Evolutionary conservation across 2,113 vertebrate species (phyloP).

Genomic region (Alexandromys fortis): DNA sequence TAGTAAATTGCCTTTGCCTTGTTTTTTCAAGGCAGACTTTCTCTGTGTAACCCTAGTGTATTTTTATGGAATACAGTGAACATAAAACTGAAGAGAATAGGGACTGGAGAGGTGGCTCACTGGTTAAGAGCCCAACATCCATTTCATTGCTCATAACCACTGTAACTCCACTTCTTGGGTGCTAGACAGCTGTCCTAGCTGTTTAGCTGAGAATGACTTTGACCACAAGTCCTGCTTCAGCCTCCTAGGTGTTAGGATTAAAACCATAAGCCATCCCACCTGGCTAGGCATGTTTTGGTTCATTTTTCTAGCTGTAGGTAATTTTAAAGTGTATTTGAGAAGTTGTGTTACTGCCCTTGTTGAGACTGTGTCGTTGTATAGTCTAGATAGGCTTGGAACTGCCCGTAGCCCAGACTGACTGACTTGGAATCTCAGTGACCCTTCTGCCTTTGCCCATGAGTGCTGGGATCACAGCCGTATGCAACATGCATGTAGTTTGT

Average conservation of each 20-base stretch:
- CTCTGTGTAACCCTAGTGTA: neutral
- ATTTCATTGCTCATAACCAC: neutral
- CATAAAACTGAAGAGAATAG: neutral
- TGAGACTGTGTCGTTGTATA: neutral
- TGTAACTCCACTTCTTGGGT: neutral
- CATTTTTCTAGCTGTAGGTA: neutral
- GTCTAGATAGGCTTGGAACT: neutral
- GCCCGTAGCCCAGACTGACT: neutral
- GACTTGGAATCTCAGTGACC: neutral
- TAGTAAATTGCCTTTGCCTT: neutral
- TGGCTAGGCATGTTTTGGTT: neutral
- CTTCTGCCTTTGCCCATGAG: neutral
- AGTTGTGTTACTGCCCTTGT: neutral
- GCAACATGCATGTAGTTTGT: neutral
- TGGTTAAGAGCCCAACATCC: neutral
- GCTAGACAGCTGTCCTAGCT: too few species aligned
- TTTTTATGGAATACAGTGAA: neutral
- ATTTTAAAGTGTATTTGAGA: slow-evolving; percentile 38
- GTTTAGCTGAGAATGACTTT: neutral
- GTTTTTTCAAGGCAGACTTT: neutral
- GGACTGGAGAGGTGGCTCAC: neutral
- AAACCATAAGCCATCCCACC: neutral
- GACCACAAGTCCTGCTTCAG: neutral
- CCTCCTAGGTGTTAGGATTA: neutral
- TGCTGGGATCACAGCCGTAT: neutral